Evolutionary conservation across 2,888 invertebrate species (phyloP), one percentile per base, ranked within the genome.

Genomic region (Panopea generosa): DNA sequence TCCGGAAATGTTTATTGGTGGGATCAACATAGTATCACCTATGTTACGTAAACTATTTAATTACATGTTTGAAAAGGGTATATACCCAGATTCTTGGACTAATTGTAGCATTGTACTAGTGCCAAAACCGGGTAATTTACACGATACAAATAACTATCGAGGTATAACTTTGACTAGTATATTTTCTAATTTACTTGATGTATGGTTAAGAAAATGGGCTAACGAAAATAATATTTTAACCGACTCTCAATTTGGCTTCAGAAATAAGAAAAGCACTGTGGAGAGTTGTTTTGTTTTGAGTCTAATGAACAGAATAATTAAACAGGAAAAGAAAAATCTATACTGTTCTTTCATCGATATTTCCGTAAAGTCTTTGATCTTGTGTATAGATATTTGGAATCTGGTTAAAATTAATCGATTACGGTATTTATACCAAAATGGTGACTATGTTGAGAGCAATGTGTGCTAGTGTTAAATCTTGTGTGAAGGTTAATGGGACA

Each of bases 61-160:
- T n/a, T n/a, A n/a, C n/a, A n/a, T n/a, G n/a, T n/a, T n/a, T n/a
- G n/a, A n/a, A n/a, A n/a, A n/a, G n/a, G n/a, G n/a, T n/a, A n/a
- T n/a, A n/a, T n/a, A n/a, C n/a, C n/a, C n/a, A n/a, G n/a, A n/a
- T n/a, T n/a, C n/a, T n/a, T n/a, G n/a, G n/a, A n/a, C n/a, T n/a
- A 59, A 65, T 45, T 57, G 65, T 1, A 52, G 50, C 20, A 59
- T 71, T 18, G 52, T 65, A 6, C 49, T 52, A 11, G 43, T 63
- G 16, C 63, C 52, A n/a, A 63, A 63, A 53, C 16, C 18, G 22
- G 66, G 63, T 2, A 26, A 52, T n/a, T 43, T 53, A 14, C 16
- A 27, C 1, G 53, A 53, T 24, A 40, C 53, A 16, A 43, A 63
- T 53, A 63, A 53, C 29, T 63, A 63, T 20, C 22, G 63, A 16